Evolutionary conservation across 2,888 invertebrate species (phyloP).

Genomic region (Meiosimyza platycephala): DNA sequence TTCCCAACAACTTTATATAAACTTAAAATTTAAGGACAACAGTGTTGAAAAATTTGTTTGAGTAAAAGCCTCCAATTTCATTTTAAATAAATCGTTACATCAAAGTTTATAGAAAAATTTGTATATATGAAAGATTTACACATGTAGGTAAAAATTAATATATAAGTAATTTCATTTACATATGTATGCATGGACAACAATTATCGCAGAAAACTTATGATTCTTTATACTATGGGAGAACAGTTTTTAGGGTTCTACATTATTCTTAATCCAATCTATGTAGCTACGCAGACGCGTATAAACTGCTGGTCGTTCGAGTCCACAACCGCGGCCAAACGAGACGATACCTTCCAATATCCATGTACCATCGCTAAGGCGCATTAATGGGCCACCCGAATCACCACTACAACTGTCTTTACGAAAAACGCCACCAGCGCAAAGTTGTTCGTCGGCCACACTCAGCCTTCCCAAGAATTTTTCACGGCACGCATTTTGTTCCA

Average conservation of each 20-base stretch:
- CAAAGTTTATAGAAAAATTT: too few relatives aligned
- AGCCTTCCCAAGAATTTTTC: conserved; percentile 8
- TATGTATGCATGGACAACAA: not conserved
- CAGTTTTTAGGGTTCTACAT: conserved; percentile 39
- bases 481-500: conserved; percentile 40
- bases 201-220: not conserved
- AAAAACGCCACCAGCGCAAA: conserved; percentile 76
- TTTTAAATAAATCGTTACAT: too few relatives aligned
- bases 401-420: conserved; percentile 77
- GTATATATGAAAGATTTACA: too few relatives aligned
- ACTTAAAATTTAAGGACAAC: too few relatives aligned
- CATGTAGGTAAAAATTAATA: too few relatives aligned
- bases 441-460: conserved; percentile 61
- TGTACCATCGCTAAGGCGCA: conserved; percentile 64
- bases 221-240: too few relatives aligned
- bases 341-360: conserved; percentile 73
- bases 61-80: too few relatives aligned
- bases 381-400: conserved; percentile 80
- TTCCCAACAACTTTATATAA: too few relatives aligned
- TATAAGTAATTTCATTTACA: too few relatives aligned
- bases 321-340: conserved; percentile 74
- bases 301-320: conserved; percentile 57
- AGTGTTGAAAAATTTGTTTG: too few relatives aligned
- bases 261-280: conserved; percentile 43
- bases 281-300: conserved; percentile 46